These are phyloP conservation scores for Montifringilla adamsi DNA, from an alignment of 2,113 vertebrate species.

Conservation along the genomic window DNA sequence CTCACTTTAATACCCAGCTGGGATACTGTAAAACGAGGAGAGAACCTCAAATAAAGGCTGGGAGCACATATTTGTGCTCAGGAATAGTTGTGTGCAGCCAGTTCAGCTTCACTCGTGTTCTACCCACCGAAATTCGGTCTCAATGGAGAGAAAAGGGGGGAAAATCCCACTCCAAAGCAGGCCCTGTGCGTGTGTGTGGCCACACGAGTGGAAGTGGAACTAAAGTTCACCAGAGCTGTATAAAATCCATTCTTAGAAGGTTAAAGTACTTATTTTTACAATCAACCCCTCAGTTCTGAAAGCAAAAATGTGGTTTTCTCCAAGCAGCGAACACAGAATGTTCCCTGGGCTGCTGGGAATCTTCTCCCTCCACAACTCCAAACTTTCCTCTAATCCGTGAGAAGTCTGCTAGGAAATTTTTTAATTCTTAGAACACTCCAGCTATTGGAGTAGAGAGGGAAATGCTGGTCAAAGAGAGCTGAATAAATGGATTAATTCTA, in stretches of 20 bases:
- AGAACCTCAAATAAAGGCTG: conserved; percentile 49
- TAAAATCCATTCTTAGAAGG: background rate
- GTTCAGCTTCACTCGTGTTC: background rate
- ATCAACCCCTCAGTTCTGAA: background rate
- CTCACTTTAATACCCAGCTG: conserved; percentile 66
- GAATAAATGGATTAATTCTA: background rate
- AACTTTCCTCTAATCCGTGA: background rate
- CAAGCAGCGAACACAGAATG: background rate
- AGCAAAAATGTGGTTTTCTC: background rate
- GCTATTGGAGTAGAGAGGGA: background rate
- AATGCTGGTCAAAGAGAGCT: background rate
- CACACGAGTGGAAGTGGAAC: background rate
- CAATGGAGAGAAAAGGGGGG: background rate
- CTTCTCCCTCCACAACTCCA: background rate
- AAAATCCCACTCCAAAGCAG: background rate
- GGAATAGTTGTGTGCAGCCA: background rate
- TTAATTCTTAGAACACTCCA: background rate
- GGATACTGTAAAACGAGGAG: conserved; percentile 56
- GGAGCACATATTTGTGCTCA: conserved; percentile 29
- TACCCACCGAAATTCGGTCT: background rate
- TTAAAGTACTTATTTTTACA: background rate
- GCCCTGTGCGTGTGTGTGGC: background rate
- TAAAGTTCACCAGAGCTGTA: background rate
- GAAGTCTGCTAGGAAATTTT: background rate
- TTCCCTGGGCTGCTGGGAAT: background rate